Evolutionary conservation across 1,140 invertebrate species (phyloP), one percentile per base, ranked within the genome.

Genomic region (Acyrthosiphon pisum): DNA sequence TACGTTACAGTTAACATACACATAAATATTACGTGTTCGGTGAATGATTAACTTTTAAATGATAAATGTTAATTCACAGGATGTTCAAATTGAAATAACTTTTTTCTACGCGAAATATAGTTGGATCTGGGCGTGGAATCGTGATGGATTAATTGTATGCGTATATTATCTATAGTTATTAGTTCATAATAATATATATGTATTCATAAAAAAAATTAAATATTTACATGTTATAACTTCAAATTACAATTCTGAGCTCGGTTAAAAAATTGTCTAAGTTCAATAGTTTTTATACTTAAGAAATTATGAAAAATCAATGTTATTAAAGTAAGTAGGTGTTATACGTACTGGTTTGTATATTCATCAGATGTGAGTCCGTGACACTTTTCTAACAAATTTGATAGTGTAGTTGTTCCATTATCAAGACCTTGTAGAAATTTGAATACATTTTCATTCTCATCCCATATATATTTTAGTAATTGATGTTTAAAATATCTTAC

Each of bases 401-500:
- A 88, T 18, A 93, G 53, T 26, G 88, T 76, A 48, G 86, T 90
- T 53, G 87, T 90, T n/a, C 93, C 93, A 83, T 94, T 94, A 35
- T 90, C 88, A 20, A 93, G 81, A 30, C 92, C 93, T 91, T 93
- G 93, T 46, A 94, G 86, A 56, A 93, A 81, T 50, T 81, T 86
- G 68, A 94, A 94, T 56, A 35, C 91, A 23, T 93, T 93, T 68
- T 88, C 46, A 46, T 53, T n/a, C 11, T 93, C 86, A n/a, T 76
- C 93, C 93, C 93, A 94, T 84, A 94, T 44, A 44, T 93, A 93
- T 50, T 93, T 93, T 26, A 93, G 50, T 56, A 94, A 83, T 90
- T 94, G 93, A 93, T 94, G 91, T 26, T 81, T 89, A 53, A 94
- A 94, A 90, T 93, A 92, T 46, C 92, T 88, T 60, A 94, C 41